Percentiles rank a stretch among this genome's conserved stretches.
These are phyloP conservation scores for Andrena marginata DNA, from an alignment of 2,888 invertebrate genomes.

Conservation along the genomic window DNA sequence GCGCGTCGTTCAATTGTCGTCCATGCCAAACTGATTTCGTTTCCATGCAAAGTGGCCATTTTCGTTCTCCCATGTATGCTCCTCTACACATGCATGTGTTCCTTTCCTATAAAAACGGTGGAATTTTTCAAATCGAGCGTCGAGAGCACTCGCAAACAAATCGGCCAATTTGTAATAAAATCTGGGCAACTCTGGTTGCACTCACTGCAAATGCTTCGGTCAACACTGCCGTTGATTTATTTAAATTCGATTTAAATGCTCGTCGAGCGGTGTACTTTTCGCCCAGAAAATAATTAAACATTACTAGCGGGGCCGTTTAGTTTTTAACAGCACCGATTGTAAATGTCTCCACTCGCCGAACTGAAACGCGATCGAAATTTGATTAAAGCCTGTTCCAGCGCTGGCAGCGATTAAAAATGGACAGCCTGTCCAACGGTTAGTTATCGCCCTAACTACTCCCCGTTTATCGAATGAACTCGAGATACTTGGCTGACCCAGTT, in stretches of 20 bases:
- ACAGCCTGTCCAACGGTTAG: background rate
- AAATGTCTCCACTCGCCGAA: background rate
- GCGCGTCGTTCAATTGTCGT: conserved; percentile 52
- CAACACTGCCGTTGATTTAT: conserved; percentile 46
- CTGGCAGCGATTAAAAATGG: conserved; percentile 2
- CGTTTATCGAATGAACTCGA: conserved; percentile 14
- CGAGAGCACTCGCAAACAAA: conserved; percentile 50
- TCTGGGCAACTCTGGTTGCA: conserved; percentile 32
- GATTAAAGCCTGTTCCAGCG: conserved; percentile 4
- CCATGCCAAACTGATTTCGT: conserved; percentile 38
- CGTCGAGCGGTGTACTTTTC: conserved; percentile 30
- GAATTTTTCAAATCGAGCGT: conserved; percentile 36
- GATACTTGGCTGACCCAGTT: background rate
- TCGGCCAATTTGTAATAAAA: conserved; percentile 51
- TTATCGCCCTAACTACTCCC: conserved; percentile 1
- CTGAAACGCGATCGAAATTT: background rate
- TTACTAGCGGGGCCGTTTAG: background rate
- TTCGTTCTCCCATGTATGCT: no score
- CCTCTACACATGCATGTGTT: background rate
- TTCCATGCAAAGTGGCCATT: conserved; percentile 1
- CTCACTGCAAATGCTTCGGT: conserved; percentile 33
- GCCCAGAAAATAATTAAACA: conserved; percentile 46
- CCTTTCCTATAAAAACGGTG: background rate
- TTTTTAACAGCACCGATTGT: background rate
- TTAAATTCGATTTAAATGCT: conserved; percentile 47